Percentiles rank a stretch among this genome's conserved stretches.
phyloP scores from a whole-genome alignment of 1,140 invertebrate genomes.

The Chlorops oryzae region DNA sequence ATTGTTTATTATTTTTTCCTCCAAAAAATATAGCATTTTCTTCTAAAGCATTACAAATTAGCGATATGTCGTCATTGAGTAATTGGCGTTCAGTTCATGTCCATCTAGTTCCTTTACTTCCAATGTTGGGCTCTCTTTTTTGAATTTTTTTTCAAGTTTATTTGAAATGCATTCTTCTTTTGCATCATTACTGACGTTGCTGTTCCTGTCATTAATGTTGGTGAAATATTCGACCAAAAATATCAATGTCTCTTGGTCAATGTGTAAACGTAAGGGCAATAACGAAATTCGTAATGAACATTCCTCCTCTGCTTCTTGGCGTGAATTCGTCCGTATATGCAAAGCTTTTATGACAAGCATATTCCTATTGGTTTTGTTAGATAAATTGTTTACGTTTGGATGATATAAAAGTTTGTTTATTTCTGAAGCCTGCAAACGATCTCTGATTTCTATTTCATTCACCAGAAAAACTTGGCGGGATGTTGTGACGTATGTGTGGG shows the following conservation, averaged over 20 bases:
- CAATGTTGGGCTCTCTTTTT: no score
- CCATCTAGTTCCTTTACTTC: no score
- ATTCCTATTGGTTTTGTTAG: conserved; percentile 26
- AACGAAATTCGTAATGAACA: conserved; percentile 82
- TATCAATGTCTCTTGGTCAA: conserved; percentile 91
- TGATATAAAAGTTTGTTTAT: conserved; percentile 95
- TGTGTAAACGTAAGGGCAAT: conserved; percentile 82
- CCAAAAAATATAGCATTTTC: no score
- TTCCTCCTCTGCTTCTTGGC: conserved; percentile 65
- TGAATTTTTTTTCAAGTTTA: no score
- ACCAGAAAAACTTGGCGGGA: conserved; percentile 81
- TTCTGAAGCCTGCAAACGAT: conserved; percentile 74
- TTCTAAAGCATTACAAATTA: no score
- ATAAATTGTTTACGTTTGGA: conserved; percentile 24
- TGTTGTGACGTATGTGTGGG: conserved; percentile 67
- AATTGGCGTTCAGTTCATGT: no score
- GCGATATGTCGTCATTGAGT: no score
- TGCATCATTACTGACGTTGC: no score
- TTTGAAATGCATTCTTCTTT: no score
- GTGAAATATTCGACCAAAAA: conserved; percentile 80
- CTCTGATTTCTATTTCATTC: conserved; percentile 85
- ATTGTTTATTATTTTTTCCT: no score
- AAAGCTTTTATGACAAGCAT: conserved; percentile 73
- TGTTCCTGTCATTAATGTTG: conserved; percentile 11
- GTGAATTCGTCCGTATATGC: conserved; percentile 69